These are phyloP conservation scores for Dryas iulia DNA, from an alignment of 1,140 invertebrate genomes.

Conservation along the genomic window DNA sequence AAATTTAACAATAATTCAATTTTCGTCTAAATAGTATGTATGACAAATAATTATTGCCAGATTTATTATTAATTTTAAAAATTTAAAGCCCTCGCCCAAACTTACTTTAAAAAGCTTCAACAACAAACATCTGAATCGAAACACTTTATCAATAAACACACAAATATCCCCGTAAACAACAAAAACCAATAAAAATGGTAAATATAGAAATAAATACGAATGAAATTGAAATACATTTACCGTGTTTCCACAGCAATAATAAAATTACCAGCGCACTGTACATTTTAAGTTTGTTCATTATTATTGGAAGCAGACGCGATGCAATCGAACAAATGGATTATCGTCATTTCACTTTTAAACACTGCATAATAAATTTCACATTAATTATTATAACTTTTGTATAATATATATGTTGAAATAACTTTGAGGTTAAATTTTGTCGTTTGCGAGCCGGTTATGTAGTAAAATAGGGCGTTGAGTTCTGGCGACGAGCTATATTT, in stretches of 20 bases:
- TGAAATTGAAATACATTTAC: constrained; percentile 34
- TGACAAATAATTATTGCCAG: no score
- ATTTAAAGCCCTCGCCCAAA: no score
- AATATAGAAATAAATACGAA: constrained; percentile 2
- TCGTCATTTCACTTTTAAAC: constrained; percentile 26
- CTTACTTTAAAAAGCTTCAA: no score
- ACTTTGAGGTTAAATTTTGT: constrained; percentile 37
- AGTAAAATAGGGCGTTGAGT: constrained; percentile 64
- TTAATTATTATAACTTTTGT: constrained; percentile 3
- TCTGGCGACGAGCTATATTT: constrained; percentile 71
- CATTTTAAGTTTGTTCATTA: constrained; percentile 24
- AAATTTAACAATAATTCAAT: no score
- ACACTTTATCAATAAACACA: no score
- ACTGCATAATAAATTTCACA: constrained; percentile 15
- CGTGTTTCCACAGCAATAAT: constrained; percentile 47
- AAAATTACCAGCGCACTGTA: constrained; percentile 25
- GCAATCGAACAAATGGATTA: constrained; percentile 23
- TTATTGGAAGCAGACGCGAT: constrained; percentile 22
- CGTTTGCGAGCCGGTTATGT: constrained; percentile 48
- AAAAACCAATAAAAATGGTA: background rate
- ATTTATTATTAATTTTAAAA: no score
- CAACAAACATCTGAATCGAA: no score
- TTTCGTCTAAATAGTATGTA: no score
- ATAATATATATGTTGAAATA: background rate
- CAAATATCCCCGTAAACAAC: background rate